phyloP scores from a whole-genome alignment of 2,888 invertebrate genomes.

The Suillia variegata region DNA sequence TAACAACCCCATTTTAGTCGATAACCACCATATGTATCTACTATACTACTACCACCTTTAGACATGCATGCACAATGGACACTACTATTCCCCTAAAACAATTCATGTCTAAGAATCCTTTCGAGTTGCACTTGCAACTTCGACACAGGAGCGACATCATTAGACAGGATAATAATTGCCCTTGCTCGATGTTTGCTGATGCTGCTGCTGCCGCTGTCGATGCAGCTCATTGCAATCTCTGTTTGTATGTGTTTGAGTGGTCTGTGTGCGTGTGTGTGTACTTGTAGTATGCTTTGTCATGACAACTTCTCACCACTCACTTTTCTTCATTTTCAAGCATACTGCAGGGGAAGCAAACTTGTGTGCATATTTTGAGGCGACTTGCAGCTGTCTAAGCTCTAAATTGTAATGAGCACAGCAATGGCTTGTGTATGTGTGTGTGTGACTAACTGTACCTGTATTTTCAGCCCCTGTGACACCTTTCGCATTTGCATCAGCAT shows the following conservation, averaged over 20 bases:
- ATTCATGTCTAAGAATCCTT: neutral
- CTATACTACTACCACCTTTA: too few species aligned
- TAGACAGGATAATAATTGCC: neutral
- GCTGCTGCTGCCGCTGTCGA: neutral
- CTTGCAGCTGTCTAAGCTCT: constrained; percentile 17
- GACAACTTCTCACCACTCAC: constrained; percentile 15
- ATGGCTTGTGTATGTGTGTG: too few species aligned
- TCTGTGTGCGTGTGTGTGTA: neutral
- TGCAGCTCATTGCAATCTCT: too few species aligned
- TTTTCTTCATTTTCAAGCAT: neutral
- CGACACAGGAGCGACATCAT: neutral
- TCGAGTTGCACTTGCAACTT: constrained; percentile 3
- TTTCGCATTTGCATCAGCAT: neutral
- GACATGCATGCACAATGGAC: neutral
- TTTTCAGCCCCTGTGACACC: constrained; percentile 8
- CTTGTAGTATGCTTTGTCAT: constrained; percentile 16
- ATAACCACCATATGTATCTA: too few species aligned
- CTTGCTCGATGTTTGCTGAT: neutral
- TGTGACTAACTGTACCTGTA: too few species aligned
- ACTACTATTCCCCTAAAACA: constrained; percentile 4
- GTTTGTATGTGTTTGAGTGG: too few species aligned
- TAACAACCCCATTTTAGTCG: too few species aligned
- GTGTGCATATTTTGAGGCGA: constrained; percentile 6
- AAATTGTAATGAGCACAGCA: constrained; percentile 11
- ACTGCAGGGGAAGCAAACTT: constrained; percentile 8